Base-by-base conservation (phyloP, 2,113 vertebrate species). In the Melospiza georgiana region DNA sequence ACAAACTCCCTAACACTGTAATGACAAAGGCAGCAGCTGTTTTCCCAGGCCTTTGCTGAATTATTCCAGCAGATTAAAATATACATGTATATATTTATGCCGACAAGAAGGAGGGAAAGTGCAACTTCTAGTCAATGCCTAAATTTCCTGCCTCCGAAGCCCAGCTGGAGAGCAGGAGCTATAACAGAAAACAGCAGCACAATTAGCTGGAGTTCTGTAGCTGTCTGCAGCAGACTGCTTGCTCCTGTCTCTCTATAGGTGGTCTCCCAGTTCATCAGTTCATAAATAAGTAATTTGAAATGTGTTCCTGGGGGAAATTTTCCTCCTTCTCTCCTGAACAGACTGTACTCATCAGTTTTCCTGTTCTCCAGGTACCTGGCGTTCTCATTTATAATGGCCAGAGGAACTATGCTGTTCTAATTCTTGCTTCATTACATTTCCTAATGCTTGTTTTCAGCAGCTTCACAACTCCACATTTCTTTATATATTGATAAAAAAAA, bases 211-310 rank as follows among this genome's bases (percentile, higher is more conserved):
- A 97, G 97, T 96, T 98, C 98, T 98, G 97, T 98, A 97, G 97
- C 97, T 97, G 98, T 98, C 98, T 98, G 98, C 97, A 90, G 98
- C 97, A 98, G 98, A 90, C 97, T 98, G 97, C 97, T 98, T 97
- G 97, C 97, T 96, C 96, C 92, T 95, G 96, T 97, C 97, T 98
- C 98, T 98, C 98, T 81, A 98, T 98, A 98, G 98, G 98, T 98
- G 98, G 98, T 98, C 98, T 98, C 98, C 98, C 98, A 98, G 98
- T 98, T 98, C 98, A 98, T 98, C 98, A 98, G 98, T 98, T 98
- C 98, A 98, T 99, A 98, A 98, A 98, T 98, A 98, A 98, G 98
- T 98, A 98, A 98, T 98, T 98, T 98, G 98, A 98, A 98, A 98
- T 98, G 98, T 97, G 98, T 97, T 98, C 98, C 98, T 98, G 97